Conservation (phyloP, 2,113 vertebrate genomes). For the Sula dactylatra region DNA sequence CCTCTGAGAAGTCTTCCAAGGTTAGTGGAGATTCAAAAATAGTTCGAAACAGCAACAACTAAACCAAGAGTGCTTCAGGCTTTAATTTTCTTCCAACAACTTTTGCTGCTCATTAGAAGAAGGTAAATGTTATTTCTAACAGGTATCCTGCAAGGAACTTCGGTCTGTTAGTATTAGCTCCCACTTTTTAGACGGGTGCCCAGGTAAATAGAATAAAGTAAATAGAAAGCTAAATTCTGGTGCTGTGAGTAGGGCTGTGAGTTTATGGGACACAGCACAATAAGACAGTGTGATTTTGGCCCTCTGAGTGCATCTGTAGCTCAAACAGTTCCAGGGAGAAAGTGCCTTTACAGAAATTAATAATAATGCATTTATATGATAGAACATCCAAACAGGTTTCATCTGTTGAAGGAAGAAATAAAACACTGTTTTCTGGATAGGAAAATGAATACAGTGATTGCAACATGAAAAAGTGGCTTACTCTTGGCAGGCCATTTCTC, state of each 20-base stretch:
- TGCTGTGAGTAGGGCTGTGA: not conserved
- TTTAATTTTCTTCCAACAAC: constrained; percentile 7
- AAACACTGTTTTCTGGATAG: not conserved
- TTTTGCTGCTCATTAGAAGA: not conserved
- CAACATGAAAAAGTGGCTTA: not conserved
- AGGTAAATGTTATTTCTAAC: not conserved
- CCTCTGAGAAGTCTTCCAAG: constrained; percentile 35
- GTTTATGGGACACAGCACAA: not conserved
- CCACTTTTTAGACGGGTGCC: not conserved
- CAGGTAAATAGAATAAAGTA: not conserved
- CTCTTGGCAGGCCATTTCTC: not conserved
- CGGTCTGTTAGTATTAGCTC: not conserved
- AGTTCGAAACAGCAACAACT: constrained; percentile 10
- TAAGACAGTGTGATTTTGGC: not conserved
- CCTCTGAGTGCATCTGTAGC: not conserved
- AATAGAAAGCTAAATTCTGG: not conserved
- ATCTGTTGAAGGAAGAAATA: not conserved
- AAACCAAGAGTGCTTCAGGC: not conserved
- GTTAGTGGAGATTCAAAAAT: constrained; percentile 36
- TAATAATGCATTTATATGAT: not conserved
- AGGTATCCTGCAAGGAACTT: not conserved
- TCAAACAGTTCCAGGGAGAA: not conserved
- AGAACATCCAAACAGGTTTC: not conserved
- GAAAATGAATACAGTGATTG: not conserved
- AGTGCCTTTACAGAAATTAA: not conserved